A percentile compares a stretch with the other conserved stretches of the same genome.
phyloP scores from a whole-genome alignment of 2,888 invertebrate species.

The Linhomoeus sp. region DNA sequence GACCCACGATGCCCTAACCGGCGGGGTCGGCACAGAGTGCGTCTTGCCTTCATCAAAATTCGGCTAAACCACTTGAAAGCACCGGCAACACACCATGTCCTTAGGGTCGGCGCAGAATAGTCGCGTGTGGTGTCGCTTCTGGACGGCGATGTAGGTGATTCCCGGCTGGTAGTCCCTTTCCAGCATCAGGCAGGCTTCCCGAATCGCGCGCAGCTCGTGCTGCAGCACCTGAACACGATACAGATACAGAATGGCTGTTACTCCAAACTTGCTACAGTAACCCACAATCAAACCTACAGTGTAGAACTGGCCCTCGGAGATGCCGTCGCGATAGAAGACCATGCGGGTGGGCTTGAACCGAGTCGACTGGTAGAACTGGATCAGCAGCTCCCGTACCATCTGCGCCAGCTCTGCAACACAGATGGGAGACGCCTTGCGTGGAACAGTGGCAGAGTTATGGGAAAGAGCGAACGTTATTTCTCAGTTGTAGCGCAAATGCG shows the following conservation, averaged over 20 bases:
- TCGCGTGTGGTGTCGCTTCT: slow-evolving; percentile 95
- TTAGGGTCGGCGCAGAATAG: slow-evolving; percentile 97
- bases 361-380: slow-evolving; percentile 98
- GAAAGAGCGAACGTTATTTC: too few species aligned
- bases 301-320: slow-evolving; percentile 94
- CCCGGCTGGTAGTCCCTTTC: slow-evolving; percentile 90
- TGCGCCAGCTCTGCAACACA: slow-evolving; percentile 95
- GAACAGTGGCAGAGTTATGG: slow-evolving; percentile 4
- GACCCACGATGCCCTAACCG: too few species aligned
- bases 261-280: slow-evolving; percentile 2
- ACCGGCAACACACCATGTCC: slow-evolving; percentile 45
- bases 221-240: slow-evolving; percentile 56
- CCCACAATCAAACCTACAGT: slow-evolving; percentile 55
- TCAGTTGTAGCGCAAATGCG: too few species aligned
- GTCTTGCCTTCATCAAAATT: neutral
- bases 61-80: neutral
- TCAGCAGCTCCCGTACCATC: slow-evolving; percentile 87
- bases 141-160: slow-evolving; percentile 89
- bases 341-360: slow-evolving; percentile 97
- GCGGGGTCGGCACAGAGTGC: too few species aligned
- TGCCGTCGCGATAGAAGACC: slow-evolving; percentile 96
- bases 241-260: too few species aligned
- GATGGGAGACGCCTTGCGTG: too few species aligned
- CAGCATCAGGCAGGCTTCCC: slow-evolving; percentile 92
- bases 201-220: slow-evolving; percentile 86